Evolutionary conservation across 2,888 invertebrate species (phyloP), one percentile per base, ranked within the genome.

Genomic region (Teinopalpus imperialis): DNA sequence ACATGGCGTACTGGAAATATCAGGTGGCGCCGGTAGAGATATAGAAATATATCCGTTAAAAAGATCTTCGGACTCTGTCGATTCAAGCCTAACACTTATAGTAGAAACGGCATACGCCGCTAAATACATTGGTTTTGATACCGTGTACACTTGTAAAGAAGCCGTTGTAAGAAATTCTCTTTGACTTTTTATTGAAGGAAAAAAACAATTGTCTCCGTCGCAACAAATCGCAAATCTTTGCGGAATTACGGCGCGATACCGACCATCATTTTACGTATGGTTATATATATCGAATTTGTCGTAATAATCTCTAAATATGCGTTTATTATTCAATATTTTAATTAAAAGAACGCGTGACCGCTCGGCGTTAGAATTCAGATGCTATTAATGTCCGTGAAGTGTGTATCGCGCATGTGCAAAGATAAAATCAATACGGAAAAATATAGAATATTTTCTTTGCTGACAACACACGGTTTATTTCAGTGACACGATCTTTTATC

Each of bases 61-160:
- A 50, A 81, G 75, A 32, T 86, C 85, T 49, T 87, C 87, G 0
- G 87, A 78, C 46, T 88, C 87, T 49, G 87, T 88, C 0, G 85
- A 85, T 47, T 72, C 76, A 44, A 86, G 59, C 50, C 73, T 71
- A 9, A 54, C 64, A 55, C 66, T 69, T 40, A 53, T 49, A 37
- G 57, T 48, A 48, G 47, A 57, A 48, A 73, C 81, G 82, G 81
- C 81, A 55, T 53, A 18, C 56, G 80, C 85, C 85, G 81, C 61
- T 56, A 63, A 61, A 81, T 72, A 57, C 85, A 85, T 85, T 81
- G 71, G 85, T 72, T 82, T 74, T 60, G 57, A 53, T 60, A 51
- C 54, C 56, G 52, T 56, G 49, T 51, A 52, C 55, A 45, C 61
- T 61, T 43, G 63, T 59, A 44, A 30, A 34, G 74, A 70, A 64